phyloP scores from a whole-genome alignment of 2,888 invertebrate species.

The Lepeophtheirus nordmannii region DNA sequence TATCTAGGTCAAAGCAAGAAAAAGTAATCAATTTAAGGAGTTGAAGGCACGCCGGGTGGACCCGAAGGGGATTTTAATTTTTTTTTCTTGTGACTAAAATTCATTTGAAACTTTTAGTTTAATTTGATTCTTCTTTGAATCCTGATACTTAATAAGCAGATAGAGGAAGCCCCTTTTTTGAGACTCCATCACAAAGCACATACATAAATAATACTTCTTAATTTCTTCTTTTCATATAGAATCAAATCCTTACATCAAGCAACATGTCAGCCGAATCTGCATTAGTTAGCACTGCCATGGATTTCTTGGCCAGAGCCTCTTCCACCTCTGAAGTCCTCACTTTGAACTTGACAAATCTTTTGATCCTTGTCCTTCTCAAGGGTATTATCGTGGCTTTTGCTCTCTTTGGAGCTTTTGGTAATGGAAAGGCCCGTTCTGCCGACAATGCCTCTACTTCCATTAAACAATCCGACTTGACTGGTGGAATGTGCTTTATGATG shows the following conservation, averaged over 20 bases:
- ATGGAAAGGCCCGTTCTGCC: not conserved
- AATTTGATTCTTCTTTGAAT: not conserved
- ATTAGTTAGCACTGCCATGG: constrained; percentile 22
- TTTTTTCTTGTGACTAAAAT: not conserved
- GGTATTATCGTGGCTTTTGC: constrained; percentile 66
- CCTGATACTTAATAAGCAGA: not conserved
- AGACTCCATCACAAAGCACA: too few relatives aligned
- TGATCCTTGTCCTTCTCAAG: constrained; percentile 62
- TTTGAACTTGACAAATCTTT: constrained; percentile 61
- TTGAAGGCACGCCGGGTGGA: not conserved
- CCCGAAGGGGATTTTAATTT: not conserved
- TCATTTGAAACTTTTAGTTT: not conserved
- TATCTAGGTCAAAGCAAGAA: not conserved
- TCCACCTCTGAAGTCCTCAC: constrained; percentile 47
- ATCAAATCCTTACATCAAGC: not conserved
- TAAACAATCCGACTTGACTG: constrained; percentile 23
- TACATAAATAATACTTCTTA: not conserved
- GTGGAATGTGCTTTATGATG: constrained; percentile 47
- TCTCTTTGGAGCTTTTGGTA: constrained; percentile 37
- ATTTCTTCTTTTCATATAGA: not conserved
- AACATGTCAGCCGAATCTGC: constrained; percentile 5
- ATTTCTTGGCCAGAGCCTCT: constrained; percentile 27
- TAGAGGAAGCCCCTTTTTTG: too few relatives aligned
- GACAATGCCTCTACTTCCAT: constrained; percentile 1
- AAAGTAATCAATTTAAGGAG: not conserved